These are phyloP conservation scores for Coreius guichenoti DNA, from an alignment of 2,797 vertebrate genomes.

Conservation along the genomic window DNA sequence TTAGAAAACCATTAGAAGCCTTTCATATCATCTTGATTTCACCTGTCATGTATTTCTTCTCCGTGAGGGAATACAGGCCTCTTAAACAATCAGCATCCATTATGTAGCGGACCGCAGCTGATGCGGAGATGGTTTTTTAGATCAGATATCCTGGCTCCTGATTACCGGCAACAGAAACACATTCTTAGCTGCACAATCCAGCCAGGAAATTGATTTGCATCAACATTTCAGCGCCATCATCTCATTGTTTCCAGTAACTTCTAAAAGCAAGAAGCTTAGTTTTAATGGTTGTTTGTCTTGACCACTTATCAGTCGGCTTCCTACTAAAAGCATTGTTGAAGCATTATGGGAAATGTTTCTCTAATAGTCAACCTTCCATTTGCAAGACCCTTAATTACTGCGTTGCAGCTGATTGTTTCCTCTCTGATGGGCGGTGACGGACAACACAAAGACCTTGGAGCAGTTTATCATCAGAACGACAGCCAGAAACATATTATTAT, in stretches of 20 bases:
- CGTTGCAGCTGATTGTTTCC: conserved; percentile 47
- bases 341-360: conserved; percentile 48
- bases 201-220: conserved; percentile 33
- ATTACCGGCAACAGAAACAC: conserved; percentile 13
- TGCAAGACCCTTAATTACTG: conserved; percentile 28
- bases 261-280: neutral
- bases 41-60: conserved; percentile 8
- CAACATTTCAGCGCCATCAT: conserved; percentile 13
- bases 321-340: conserved; percentile 50
- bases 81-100: conserved; percentile 37
- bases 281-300: conserved; percentile 27
- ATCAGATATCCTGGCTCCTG: conserved; percentile 30
- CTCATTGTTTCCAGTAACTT: neutral
- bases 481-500: conserved; percentile 25
- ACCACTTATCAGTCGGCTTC: conserved; percentile 51
- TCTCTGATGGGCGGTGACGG: conserved; percentile 42
- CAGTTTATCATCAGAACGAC: conserved; percentile 42
- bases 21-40: conserved; percentile 33
- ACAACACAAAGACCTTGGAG: conserved; percentile 28
- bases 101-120: conserved; percentile 1
- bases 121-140: conserved; percentile 29
- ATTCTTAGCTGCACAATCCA: conserved; percentile 19
- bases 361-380: conserved; percentile 44
- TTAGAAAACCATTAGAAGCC: conserved; percentile 27
- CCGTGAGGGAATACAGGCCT: neutral